Percentiles rank a stretch among this genome's conserved stretches.
Evolutionary conservation across 1,140 invertebrate genomes (phyloP).

Genomic region (Cydia strobilella): DNA sequence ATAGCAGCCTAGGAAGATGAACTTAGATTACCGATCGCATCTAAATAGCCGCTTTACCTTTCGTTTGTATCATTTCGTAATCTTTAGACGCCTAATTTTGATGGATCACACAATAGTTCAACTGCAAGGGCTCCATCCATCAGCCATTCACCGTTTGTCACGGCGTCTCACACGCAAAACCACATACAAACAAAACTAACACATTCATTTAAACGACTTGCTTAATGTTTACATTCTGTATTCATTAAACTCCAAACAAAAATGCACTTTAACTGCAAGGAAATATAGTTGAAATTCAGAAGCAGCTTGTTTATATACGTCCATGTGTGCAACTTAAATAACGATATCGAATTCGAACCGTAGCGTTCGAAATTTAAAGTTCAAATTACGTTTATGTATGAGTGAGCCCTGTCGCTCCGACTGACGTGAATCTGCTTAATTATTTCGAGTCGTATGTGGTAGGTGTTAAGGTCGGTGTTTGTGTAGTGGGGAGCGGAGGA

Average conservation of each 20-base stretch:
- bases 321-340: conserved; percentile 2
- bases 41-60: conserved; percentile 6
- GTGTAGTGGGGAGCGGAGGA: conserved; percentile 33
- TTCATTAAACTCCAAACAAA: background rate
- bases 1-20: background rate
- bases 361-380: conserved; percentile 26
- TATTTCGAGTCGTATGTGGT: background rate
- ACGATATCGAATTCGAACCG: background rate
- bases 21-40: background rate
- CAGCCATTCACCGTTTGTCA: conserved; percentile 21
- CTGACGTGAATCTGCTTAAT: background rate
- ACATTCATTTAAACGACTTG: conserved; percentile 7
- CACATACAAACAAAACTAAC: conserved; percentile 6
- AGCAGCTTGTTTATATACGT: background rate
- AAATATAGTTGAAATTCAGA: background rate
- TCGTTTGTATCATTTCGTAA: conserved; percentile 2
- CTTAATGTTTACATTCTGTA: conserved; percentile 19
- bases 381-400: background rate
- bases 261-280: background rate
- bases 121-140: conserved; percentile 15
- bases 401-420: conserved; percentile 21
- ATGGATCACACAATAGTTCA: conserved; percentile 6
- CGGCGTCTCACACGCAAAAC: conserved; percentile 9
- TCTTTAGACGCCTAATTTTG: conserved; percentile 19
- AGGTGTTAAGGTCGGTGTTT: conserved; percentile 17